Evolutionary conservation across 2,888 invertebrate genomes (phyloP), one percentile per base, ranked within the genome.

Genomic region (Lottia gigantea): DNA sequence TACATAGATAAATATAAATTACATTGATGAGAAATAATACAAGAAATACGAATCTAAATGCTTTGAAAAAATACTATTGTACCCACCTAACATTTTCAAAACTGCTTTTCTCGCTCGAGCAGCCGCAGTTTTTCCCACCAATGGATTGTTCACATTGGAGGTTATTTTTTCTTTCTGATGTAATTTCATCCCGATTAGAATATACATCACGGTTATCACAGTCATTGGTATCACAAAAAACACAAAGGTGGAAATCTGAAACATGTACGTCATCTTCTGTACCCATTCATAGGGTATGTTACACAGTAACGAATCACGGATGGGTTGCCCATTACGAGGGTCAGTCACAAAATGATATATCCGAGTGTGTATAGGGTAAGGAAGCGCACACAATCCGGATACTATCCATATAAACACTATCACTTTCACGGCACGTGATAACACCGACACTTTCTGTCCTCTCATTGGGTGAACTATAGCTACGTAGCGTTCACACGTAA

Each of bases 381-480:
- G 86, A 40, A 89, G 76, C 0, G 96, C 95, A 46, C 92, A 92
- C n/a, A 94, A 71, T 55, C 95, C 90, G 0, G 95, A 93, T 14
- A 94, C 85, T 1, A 92, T 84, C 96, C 96, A 96, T 8, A 95
- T 90, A 61, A 95, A 94, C 75, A 95, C 94, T 61, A 96, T 94
- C 75, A 95, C 94, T 74, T 93, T 91, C 31, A 94, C 89, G 1
- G 95, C 95, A 26, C 96, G 90, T 67, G 93, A 92, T 46, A 95
- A 91, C 1, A 94, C 94, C 0, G 94, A 94, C 92, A 95, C 94
- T 62, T 93, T 92, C 88, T 95, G 94, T 72, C 94, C 91, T 84
- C 93, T 93, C 61, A 96, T 90, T 0, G 96, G 96, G 87, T 96
- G 94, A 86, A 96, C 96, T 84, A 96, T 96, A 45, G 96, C 96